A percentile compares a stretch with the other conserved stretches of the same genome.
Evolutionary conservation across 1,140 invertebrate species (phyloP).

Genomic region (Megathymus violae): DNA sequence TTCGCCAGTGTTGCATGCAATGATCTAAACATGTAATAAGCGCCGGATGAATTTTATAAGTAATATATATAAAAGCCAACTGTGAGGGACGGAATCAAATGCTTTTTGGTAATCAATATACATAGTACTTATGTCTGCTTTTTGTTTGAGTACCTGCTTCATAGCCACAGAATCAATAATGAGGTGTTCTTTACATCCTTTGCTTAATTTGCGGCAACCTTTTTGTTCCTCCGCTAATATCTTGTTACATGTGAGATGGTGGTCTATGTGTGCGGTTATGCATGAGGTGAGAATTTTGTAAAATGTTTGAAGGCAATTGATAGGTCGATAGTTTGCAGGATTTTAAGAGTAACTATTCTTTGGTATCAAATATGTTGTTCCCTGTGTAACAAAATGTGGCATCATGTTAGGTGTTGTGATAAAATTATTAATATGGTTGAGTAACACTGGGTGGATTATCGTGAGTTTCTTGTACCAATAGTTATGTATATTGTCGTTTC

Average conservation of each 20-base stretch:
- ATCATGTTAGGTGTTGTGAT: slow-evolving; percentile 29
- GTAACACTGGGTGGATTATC: slow-evolving; percentile 25
- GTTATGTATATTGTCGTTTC: slow-evolving; percentile 38
- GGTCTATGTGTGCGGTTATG: background rate
- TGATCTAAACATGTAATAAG: slow-evolving; percentile 7
- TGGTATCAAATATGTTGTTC: slow-evolving; percentile 32
- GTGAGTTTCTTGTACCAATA: slow-evolving; percentile 41
- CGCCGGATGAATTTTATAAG: slow-evolving; percentile 35
- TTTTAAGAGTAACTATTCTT: slow-evolving; percentile 29
- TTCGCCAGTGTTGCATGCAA: background rate
- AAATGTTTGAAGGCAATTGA: slow-evolving; percentile 3
- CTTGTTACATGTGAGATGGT: background rate
- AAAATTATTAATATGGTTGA: slow-evolving; percentile 29
- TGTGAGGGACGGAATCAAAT: slow-evolving; percentile 40
- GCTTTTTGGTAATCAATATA: slow-evolving; percentile 41
- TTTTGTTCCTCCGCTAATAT: slow-evolving; percentile 13
- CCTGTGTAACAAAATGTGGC: slow-evolving; percentile 29
- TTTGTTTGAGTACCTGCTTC: slow-evolving; percentile 7
- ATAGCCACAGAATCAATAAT: slow-evolving; percentile 5
- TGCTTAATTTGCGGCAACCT: background rate
- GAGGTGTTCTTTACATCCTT: slow-evolving; percentile 9
- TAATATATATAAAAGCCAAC: slow-evolving; percentile 35
- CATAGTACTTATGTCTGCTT: slow-evolving; percentile 24
- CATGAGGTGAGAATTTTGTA: slow-evolving; percentile 9
- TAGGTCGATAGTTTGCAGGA: slow-evolving; percentile 17